A percentile compares a stretch with the other conserved stretches of the same genome.
These are phyloP conservation scores for Sarcophaga rosellei DNA, from an alignment of 2,888 invertebrate genomes.

Conservation along the genomic window DNA sequence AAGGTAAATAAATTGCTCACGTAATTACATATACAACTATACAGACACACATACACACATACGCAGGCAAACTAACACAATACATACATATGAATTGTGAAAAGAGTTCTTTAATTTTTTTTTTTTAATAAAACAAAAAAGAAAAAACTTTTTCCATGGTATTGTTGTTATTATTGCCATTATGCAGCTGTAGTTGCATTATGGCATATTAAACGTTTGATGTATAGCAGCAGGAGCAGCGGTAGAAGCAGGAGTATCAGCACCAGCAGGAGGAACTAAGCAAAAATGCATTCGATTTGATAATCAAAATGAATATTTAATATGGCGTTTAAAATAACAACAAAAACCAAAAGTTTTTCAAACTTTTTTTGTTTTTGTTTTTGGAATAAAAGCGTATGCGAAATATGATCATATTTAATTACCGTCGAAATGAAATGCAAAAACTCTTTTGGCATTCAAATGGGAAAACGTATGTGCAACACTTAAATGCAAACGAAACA, in stretches of 20 bases:
- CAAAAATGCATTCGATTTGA: background rate
- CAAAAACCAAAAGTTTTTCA: slow-evolving; percentile 17
- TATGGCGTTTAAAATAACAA: slow-evolving; percentile 15
- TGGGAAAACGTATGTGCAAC: background rate
- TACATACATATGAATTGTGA: background rate
- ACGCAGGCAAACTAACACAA: background rate
- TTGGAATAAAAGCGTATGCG: background rate
- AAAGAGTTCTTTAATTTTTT: background rate
- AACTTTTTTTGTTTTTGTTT: background rate
- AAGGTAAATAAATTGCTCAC: slow-evolving; percentile 43
- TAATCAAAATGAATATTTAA: slow-evolving; percentile 9
- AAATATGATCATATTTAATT: slow-evolving; percentile 8
- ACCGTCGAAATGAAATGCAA: background rate
- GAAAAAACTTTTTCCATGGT: background rate
- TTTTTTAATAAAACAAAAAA: background rate
- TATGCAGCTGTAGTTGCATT: too few species aligned
- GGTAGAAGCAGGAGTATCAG: too few species aligned
- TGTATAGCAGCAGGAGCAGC: too few species aligned
- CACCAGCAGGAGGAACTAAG: too few species aligned
- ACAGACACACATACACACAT: background rate
- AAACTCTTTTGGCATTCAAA: background rate
- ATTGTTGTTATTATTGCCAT: too few species aligned
- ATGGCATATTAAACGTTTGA: too few species aligned
- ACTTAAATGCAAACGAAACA: background rate
- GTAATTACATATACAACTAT: background rate